Conservation (phyloP, 1,140 invertebrate species). For the Micrasema longulum region DNA sequence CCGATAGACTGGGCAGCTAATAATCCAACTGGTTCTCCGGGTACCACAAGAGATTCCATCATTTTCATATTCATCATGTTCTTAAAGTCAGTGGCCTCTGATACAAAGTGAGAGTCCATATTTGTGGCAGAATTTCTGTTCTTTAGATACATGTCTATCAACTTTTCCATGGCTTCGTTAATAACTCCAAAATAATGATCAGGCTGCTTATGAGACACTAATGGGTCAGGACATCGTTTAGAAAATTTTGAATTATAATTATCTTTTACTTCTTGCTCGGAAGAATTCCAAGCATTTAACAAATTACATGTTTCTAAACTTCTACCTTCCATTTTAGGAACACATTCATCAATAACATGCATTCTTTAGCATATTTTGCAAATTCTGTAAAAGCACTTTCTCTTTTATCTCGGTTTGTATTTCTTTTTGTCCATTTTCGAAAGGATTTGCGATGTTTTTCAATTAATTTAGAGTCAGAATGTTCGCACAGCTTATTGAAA, state of each 20-base stretch:
- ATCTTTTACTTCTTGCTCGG: conserved; percentile 70
- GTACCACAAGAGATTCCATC: conserved; percentile 81
- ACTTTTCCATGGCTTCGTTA: conserved; percentile 79
- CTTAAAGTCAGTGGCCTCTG: conserved; percentile 69
- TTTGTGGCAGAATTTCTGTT: conserved; percentile 57
- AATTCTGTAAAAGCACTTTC: conserved; percentile 57
- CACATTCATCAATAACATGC: neutral
- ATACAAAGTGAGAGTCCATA: conserved; percentile 62
- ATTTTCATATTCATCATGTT: conserved; percentile 84
- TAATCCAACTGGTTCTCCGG: conserved; percentile 96
- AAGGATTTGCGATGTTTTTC: conserved; percentile 68
- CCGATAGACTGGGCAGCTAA: conserved; percentile 96
- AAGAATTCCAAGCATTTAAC: conserved; percentile 73
- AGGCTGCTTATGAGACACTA: conserved; percentile 76
- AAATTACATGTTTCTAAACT: conserved; percentile 67
- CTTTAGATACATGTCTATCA: conserved; percentile 77
- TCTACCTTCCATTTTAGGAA: conserved; percentile 48
- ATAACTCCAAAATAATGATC: conserved; percentile 84
- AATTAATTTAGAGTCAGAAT: conserved; percentile 61
- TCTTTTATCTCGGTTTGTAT: conserved; percentile 61
- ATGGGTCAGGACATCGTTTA: conserved; percentile 78
- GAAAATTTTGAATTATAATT: conserved; percentile 62
- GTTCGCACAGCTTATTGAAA: conserved; percentile 70
- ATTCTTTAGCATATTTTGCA: conserved; percentile 37
- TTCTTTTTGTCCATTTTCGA: conserved; percentile 74